Conservation (phyloP, 2,888 invertebrate species). For the Incurvaria masculella region DNA sequence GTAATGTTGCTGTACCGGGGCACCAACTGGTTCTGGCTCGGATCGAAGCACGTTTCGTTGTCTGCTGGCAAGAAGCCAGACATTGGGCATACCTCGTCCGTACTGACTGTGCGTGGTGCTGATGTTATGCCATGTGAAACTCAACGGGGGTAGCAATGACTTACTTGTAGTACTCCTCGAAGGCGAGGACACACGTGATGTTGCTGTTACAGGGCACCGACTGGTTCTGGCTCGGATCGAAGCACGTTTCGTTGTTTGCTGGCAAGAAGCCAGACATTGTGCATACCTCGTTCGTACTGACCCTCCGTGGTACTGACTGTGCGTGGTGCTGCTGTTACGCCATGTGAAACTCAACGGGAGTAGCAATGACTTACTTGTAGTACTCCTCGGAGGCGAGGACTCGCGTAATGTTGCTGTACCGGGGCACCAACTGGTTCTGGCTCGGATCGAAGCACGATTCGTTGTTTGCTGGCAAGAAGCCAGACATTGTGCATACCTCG, state of each 20-base stretch:
- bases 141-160: too few species aligned
- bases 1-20: conserved; percentile 53
- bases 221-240: conserved; percentile 24
- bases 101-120: too few species aligned
- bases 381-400: conserved; percentile 63
- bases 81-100: conserved; percentile 46
- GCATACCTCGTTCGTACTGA: too few species aligned
- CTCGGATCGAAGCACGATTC: conserved; percentile 40
- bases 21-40: conserved; percentile 21
- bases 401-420: conserved; percentile 53
- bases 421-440: conserved; percentile 27
- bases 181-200: conserved; percentile 54
- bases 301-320: too few species aligned
- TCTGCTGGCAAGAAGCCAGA: conserved; percentile 38
- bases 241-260: conserved; percentile 45
- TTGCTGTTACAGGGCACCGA: conserved; percentile 47
- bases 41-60: conserved; percentile 42
- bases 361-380: conserved; percentile 56
- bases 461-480: conserved; percentile 37
- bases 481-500: conserved; percentile 42
- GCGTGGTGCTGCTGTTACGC: too few species aligned
- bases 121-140: too few species aligned
- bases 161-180: conserved; percentile 68
- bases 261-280: conserved; percentile 29
- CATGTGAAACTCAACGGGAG: too few species aligned